Evolutionary conservation across 2,888 invertebrate species (phyloP).

Genomic region (Platerodrilus igneus): DNA sequence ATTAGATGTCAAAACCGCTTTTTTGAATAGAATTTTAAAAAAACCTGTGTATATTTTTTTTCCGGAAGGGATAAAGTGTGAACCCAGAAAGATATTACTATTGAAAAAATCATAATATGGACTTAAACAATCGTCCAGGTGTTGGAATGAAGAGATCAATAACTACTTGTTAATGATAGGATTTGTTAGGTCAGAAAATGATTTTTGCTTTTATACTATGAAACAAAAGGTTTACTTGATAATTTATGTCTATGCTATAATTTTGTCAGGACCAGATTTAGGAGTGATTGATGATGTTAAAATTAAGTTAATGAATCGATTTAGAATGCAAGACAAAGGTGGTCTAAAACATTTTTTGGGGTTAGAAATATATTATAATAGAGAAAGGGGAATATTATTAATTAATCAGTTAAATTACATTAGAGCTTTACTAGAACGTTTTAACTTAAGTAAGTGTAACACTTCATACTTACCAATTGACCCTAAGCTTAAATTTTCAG

Average conservation of each 20-base stretch:
- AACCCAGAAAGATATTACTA: too few species aligned
- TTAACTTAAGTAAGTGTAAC: conserved; percentile 15
- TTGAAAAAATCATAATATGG: conserved; percentile 2
- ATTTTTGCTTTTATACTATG: too few species aligned
- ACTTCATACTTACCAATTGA: conserved; percentile 1
- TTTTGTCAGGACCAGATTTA: conserved; percentile 14
- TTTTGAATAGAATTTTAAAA: too few species aligned
- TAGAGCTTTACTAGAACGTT: conserved; percentile 14
- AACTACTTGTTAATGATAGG: conserved; percentile 1
- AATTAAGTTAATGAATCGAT: conserved; percentile 11
- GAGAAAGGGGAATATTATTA: conserved; percentile 12
- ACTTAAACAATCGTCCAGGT: conserved; percentile 2
- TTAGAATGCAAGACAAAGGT: conserved; percentile 18
- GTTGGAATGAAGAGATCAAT: neutral
- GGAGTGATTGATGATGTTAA: conserved; percentile 1
- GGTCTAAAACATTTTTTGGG: conserved; percentile 18
- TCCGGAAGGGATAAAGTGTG: too few species aligned
- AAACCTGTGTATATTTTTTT: too few species aligned
- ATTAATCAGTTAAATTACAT: conserved; percentile 13
- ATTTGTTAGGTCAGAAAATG: conserved; percentile 15
- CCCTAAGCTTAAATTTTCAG: conserved; percentile 3
- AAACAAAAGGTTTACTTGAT: too few species aligned
- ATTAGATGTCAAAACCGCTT: conserved; percentile 1
- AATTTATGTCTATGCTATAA: conserved; percentile 5
- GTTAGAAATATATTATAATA: conserved; percentile 16